Percentiles rank a stretch among this genome's conserved stretches.
Conservation (phyloP, 2,113 vertebrate species). For the Halcyon malimbica region DNA sequence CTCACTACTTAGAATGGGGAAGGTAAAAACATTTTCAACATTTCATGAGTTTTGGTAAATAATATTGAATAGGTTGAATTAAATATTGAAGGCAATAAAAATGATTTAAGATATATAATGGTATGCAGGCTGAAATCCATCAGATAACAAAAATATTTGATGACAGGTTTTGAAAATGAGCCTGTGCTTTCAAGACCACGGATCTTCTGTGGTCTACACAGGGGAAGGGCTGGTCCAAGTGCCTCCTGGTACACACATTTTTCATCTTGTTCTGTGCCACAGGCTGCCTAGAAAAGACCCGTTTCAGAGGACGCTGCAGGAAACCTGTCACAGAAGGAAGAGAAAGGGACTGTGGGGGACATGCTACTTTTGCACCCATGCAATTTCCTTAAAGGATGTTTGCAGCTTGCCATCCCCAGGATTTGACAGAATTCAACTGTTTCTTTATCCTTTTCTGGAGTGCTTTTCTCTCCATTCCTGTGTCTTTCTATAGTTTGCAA, state of each 20-base stretch:
- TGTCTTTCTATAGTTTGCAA: neutral
- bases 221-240: neutral
- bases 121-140: neutral
- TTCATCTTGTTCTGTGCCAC: neutral
- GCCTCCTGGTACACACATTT: accelerated
- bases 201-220: neutral
- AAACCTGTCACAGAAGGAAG: neutral
- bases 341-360: neutral
- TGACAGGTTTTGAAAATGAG: neutral
- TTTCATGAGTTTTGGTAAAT: neutral
- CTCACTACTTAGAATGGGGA: neutral
- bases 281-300: neutral
- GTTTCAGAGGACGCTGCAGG: neutral
- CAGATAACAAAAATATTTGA: neutral
- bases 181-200: neutral
- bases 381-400: neutral
- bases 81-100: neutral
- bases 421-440: neutral
- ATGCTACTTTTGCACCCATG: too few species aligned
- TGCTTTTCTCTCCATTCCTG: neutral
- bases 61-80: neutral
- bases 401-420: neutral
- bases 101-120: neutral
- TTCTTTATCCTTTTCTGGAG: neutral
- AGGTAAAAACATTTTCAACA: neutral